Conservation (phyloP, 2,888 invertebrate genomes). For the Dicyrtoma fusca region DNA sequence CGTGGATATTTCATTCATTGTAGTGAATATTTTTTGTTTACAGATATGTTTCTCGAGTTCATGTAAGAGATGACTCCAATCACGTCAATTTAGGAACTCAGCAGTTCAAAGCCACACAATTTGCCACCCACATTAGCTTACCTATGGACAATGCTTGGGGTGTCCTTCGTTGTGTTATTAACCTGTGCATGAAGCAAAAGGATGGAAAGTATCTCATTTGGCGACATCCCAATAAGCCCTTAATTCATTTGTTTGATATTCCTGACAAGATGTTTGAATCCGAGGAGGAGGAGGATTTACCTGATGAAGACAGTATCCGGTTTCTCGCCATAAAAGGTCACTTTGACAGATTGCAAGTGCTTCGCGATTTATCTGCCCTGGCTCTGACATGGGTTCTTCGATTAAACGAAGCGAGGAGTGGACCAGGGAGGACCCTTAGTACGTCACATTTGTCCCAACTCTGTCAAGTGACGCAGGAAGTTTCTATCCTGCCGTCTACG, state of each 20-base stretch:
- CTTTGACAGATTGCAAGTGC: too few relatives aligned
- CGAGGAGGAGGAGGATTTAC: constrained; percentile 90
- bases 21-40: too few relatives aligned
- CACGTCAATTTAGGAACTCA: constrained; percentile 97
- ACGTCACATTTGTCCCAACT: too few relatives aligned
- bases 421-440: too few relatives aligned
- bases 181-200: constrained; percentile 94
- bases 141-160: constrained; percentile 99
- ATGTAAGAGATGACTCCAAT: constrained; percentile 90
- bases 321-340: too few relatives aligned
- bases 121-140: constrained; percentile 96
- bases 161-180: constrained; percentile 93
- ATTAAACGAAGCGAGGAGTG: too few relatives aligned
- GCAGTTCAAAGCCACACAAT: constrained; percentile 97
- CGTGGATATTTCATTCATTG: too few relatives aligned
- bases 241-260: constrained; percentile 96
- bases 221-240: constrained; percentile 99
- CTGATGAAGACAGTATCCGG: too few relatives aligned
- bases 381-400: too few relatives aligned
- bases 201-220: constrained; percentile 94
- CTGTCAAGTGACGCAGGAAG: too few relatives aligned
- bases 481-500: too few relatives aligned
- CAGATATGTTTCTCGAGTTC: constrained; percentile 91
- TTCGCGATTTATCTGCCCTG: too few relatives aligned
- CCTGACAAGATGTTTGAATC: constrained; percentile 99